Percentiles rank a stretch among this genome's conserved stretches.
These are phyloP conservation scores for Sporophila hypoxantha DNA, from an alignment of 2,113 vertebrate species.

Conservation along the genomic window DNA sequence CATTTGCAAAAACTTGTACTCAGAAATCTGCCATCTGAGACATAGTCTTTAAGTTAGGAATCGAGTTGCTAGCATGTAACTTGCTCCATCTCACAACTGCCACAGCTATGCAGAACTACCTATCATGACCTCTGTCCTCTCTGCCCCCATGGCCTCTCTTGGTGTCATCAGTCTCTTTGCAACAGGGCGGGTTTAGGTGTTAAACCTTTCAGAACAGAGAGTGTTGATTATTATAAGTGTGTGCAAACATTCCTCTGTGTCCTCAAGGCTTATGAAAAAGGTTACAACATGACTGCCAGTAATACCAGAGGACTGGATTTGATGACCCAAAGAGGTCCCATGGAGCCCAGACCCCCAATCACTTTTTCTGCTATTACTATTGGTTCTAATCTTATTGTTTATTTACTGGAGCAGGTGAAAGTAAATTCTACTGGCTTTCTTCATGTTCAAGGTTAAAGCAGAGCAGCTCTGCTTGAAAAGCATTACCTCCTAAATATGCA, in stretches of 20 bases:
- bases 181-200: not conserved
- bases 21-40: not conserved
- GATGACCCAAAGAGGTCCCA: not conserved
- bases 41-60: not conserved
- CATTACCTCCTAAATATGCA: constrained; percentile 3
- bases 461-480: not conserved
- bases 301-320: not conserved
- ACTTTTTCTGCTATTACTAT: not conserved
- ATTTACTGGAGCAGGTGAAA: not conserved
- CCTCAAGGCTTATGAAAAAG: not conserved
- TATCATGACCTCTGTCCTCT: not conserved
- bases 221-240: not conserved
- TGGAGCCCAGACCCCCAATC: not conserved
- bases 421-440: not conserved
- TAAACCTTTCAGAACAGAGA: not conserved
- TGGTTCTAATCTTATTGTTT: not conserved
- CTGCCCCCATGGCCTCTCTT: not conserved
- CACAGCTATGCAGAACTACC: not conserved
- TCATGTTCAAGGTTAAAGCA: constrained; percentile 18
- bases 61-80: not conserved
- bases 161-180: not conserved
- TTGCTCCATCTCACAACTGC: not conserved
- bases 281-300: not conserved
- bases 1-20: not conserved
- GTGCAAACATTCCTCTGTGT: not conserved